A percentile compares a stretch with the other conserved stretches of the same genome.
phyloP scores from a whole-genome alignment of 2,797 vertebrate genomes.

The Glossophaga mutica region DNA sequence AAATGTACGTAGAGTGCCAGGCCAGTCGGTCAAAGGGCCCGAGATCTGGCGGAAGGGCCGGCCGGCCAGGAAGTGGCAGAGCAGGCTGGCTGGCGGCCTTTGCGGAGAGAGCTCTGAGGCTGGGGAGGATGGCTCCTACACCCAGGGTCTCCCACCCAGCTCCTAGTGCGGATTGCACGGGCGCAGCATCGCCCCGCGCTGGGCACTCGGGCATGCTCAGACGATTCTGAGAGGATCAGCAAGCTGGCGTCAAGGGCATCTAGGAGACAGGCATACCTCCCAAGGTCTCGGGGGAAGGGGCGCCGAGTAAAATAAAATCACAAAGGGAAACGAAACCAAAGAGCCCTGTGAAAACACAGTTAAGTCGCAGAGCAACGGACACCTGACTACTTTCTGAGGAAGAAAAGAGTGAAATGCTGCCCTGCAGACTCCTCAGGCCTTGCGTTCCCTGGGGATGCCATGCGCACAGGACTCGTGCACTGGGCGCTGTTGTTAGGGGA shows the following conservation, averaged over 20 bases:
- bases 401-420: neutral
- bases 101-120: neutral
- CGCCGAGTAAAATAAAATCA: neutral
- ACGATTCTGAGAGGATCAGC: no score
- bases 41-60: slow-evolving; percentile 26
- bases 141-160: neutral
- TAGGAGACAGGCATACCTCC: accelerated
- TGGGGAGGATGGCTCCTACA: neutral
- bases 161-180: accelerated
- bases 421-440: neutral
- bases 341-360: neutral
- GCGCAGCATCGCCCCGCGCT: neutral
- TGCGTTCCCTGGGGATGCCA: neutral
- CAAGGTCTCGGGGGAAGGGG: neutral
- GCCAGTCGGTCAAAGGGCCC: slow-evolving; percentile 14
- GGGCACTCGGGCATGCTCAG: neutral
- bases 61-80: neutral
- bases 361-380: neutral
- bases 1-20: neutral
- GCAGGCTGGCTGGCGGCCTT: neutral
- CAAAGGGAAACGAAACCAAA: neutral
- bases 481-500: accelerated
- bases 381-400: neutral
- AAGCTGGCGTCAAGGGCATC: neutral
- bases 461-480: accelerated